Conservation (phyloP, 1,140 invertebrate genomes). For the Tenebrio molitor region DNA sequence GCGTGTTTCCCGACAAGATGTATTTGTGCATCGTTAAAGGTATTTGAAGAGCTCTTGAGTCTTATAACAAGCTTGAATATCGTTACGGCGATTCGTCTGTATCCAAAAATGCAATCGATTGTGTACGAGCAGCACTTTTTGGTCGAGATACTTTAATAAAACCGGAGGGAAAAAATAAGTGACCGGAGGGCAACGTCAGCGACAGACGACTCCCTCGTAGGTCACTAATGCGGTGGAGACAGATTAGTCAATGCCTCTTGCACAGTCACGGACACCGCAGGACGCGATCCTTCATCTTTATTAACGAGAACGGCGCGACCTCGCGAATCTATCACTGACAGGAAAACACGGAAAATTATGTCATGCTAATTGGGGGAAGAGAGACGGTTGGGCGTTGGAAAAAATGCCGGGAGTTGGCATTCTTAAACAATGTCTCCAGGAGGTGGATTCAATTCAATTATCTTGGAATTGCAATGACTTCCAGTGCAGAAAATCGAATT, state of each 20-base stretch:
- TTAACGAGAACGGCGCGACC: constrained; percentile 39
- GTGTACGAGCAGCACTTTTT: constrained; percentile 24
- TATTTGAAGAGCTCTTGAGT: constrained; percentile 36
- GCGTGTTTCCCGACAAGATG: constrained; percentile 25
- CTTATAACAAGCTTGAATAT: constrained; percentile 37
- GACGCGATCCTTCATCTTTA: constrained; percentile 46
- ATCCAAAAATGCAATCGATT: constrained; percentile 32
- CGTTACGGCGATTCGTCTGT: constrained; percentile 12
- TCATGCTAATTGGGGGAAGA: constrained; percentile 11
- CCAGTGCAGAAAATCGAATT: constrained; percentile 56
- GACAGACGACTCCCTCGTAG: constrained; percentile 3
- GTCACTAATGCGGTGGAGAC: constrained; percentile 41
- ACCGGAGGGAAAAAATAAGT: constrained; percentile 13
- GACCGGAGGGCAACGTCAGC: constrained; percentile 19
- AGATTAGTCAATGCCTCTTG: constrained; percentile 46
- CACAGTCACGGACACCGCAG: constrained; percentile 18
- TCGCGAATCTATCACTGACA: constrained; percentile 43
- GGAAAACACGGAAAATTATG: constrained; percentile 35
- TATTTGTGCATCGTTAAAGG: constrained; percentile 44
- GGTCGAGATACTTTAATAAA: constrained; percentile 15
- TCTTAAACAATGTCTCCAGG: constrained; percentile 44
- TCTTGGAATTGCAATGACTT: constrained; percentile 51
- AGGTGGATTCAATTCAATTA: constrained; percentile 51
- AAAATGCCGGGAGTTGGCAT: constrained; percentile 30
- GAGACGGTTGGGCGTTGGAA: not conserved